Percentiles rank a stretch among this genome's conserved stretches.
phyloP scores from a whole-genome alignment of 2,888 invertebrate genomes.

The Dioctria rufipes region DNA sequence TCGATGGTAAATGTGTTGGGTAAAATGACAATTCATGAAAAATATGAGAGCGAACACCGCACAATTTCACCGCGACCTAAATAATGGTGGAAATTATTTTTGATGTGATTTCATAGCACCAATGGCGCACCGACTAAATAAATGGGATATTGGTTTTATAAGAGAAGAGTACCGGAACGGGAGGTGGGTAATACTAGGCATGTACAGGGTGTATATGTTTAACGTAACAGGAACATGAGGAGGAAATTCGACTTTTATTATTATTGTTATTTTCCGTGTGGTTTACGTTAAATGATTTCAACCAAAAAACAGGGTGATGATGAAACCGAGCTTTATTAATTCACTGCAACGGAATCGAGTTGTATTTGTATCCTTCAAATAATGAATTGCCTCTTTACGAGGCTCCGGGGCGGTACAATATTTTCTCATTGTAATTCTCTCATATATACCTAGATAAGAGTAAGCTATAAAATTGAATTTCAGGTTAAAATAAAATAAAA shows the following conservation, averaged over 20 bases:
- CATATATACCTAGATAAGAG: neutral
- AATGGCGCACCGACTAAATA: slow-evolving; percentile 30
- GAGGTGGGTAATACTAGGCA: neutral
- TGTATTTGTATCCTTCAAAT: slow-evolving; percentile 9
- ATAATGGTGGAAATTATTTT: slow-evolving; percentile 41
- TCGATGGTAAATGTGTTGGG: slow-evolving; percentile 40
- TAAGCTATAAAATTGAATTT: no score
- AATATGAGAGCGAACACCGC: slow-evolving; percentile 35
- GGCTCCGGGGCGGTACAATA: neutral
- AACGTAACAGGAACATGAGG: neutral
- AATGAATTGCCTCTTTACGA: slow-evolving; percentile 24
- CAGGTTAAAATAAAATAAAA: no score
- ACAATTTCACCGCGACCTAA: neutral
- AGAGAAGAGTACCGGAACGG: neutral
- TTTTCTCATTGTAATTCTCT: neutral
- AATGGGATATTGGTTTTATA: slow-evolving; percentile 44
- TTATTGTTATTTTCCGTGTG: slow-evolving; percentile 39
- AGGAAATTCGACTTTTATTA: slow-evolving; percentile 31
- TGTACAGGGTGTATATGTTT: no score
- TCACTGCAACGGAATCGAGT: slow-evolving; percentile 10
- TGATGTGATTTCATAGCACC: slow-evolving; percentile 41
- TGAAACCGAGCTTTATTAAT: slow-evolving; percentile 46
- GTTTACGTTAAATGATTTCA: slow-evolving; percentile 45
- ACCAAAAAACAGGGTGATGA: slow-evolving; percentile 38
- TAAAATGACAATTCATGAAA: slow-evolving; percentile 46